phyloP scores from a whole-genome alignment of 2,888 invertebrate genomes.

The Ceratothoa steindachneri region DNA sequence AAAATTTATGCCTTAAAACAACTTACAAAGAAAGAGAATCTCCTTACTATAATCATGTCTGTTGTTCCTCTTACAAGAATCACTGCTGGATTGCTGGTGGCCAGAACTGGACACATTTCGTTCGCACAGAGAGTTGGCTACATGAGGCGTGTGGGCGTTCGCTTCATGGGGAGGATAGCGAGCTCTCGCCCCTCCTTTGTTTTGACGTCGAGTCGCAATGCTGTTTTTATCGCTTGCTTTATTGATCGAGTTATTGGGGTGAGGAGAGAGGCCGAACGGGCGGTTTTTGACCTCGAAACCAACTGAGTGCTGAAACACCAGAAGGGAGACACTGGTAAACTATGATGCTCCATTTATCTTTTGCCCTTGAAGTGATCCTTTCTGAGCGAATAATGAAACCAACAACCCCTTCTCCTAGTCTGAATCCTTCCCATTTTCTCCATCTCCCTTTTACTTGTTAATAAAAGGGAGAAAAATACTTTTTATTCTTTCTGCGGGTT shows the following conservation, averaged over 20 bases:
- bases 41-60: neutral
- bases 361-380: too few relatives aligned
- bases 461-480: too few relatives aligned
- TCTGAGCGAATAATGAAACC: too few relatives aligned
- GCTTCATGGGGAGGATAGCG: neutral
- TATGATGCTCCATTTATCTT: neutral
- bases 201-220: neutral
- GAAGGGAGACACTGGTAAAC: too few relatives aligned
- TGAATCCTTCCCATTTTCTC: too few relatives aligned
- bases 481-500: too few relatives aligned
- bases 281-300: neutral
- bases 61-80: neutral
- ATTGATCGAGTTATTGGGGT: neutral
- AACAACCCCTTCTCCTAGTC: too few relatives aligned
- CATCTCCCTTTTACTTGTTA: too few relatives aligned
- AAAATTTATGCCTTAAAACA: neutral
- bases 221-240: conserved; percentile 1
- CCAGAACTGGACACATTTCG: neutral
- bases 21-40: neutral
- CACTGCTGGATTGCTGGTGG: neutral
- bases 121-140: neutral
- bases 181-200: neutral
- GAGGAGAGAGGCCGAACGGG: neutral
- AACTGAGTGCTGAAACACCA: neutral
- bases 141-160: neutral